Evolutionary conservation across 2,113 vertebrate genomes (phyloP), one percentile per base, ranked within the genome.

Genomic region (Rostratula benghalensis): DNA sequence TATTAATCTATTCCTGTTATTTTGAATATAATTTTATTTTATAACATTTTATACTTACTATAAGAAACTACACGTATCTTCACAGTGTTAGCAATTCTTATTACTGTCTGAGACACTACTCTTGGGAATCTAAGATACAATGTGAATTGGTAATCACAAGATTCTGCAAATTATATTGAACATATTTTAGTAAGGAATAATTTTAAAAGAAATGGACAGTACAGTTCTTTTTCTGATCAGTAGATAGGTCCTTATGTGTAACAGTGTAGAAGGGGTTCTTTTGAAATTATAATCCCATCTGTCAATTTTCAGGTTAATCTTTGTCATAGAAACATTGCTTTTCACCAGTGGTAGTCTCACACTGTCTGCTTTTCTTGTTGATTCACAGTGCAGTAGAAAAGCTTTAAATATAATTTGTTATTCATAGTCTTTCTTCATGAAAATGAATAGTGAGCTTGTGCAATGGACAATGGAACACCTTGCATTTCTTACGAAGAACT

Each of bases 401-500:
- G 79, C 63, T 95, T 94, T 90, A 96, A 73, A 95, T 97, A 95
- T 77, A 78, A 94, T 94, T 92, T 95, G 56, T 93, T 82, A 81
- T 83, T 87, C 80, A 84, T 63, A 93, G 41, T 92, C 71, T 91
- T 93, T 97, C 83, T 96, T 95, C 68, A 37, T 78, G 80, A 97
- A 82, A 92, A 91, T 96, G 92, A 95, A 93, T 91, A 95, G 61
- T 94, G 94, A 97, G 76, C 83, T 92, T 98, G 89, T 97, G 97
- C 91, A 97, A 90, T 86, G 54, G 83, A 60, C 71, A 89, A 78
- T 83, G 82, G 88, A 77, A 91, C 67, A 78, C 95, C 93, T 98
- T 98, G 97, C 97, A 97, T 98, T 98, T 98, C 97, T 95, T 96
- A 96, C 83, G 93, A 80, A 97, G 93, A 95, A 91, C 67, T 61